Evolutionary conservation across 2,888 invertebrate genomes (phyloP), one percentile per base, ranked within the genome.

Genomic region (Synergus itoensis): DNA sequence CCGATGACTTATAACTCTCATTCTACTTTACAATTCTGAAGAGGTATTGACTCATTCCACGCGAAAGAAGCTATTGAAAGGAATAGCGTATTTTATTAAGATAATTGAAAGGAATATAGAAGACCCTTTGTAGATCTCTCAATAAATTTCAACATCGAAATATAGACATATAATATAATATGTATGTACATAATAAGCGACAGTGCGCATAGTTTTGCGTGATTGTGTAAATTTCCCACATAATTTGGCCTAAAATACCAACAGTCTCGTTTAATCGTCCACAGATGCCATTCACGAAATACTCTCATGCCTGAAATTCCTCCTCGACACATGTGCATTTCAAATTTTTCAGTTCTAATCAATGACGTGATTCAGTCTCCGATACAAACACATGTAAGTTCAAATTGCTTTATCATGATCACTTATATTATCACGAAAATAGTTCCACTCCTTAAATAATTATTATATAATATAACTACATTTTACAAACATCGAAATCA

Each of bases 161-260:
- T 80, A 65, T 78, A 77, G 80, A 80, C 77, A 81, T 78, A 75
- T 78, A 28, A 28, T 28, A 28, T 28, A 28, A 28, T 28, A 28
- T 28, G 28, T 28, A 3, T 28, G 28, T 28, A 73, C 67, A 81
- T 76, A 77, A 80, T 80, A 75, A 78, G 45, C 69, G 77, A 82
- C 81, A 80, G 80, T 81, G 80, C 80, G 80, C 81, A 77, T 79
- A 81, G 79, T 81, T 81, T 80, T 82, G 81, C 83, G 79, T 82
- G 80, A 69, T 65, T 77, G 80, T 77, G 81, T 81, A 80, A 81
- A 82, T 83, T 83, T 83, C 82, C 80, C 79, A 83, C 81, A 82
- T 82, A 81, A 83, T 83, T 83, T 82, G 81, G 76, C 79, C 83
- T 78, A 57, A 82, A 84, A 81, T 84, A 81, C 82, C 82, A 78